Evolutionary conservation across 2,888 invertebrate genomes (phyloP).

Genomic region (Drosophila suboccidentalis): DNA sequence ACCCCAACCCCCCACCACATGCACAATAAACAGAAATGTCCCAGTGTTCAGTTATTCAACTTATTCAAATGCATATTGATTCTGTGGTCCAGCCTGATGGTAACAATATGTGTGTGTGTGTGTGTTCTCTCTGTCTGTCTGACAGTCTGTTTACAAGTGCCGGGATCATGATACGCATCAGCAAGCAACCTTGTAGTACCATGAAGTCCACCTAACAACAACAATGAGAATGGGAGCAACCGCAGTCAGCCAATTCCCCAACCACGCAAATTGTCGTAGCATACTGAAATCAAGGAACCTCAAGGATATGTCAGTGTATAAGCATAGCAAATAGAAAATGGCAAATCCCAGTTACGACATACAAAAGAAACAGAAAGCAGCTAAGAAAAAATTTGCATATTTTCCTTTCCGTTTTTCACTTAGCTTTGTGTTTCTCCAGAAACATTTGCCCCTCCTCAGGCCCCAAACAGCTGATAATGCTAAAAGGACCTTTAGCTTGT

Average conservation of each 20-base stretch:
- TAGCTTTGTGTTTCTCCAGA: slow-evolving; percentile 20
- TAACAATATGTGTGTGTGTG: slow-evolving; percentile 9
- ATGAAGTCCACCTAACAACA: slow-evolving; percentile 51
- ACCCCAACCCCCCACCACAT: background rate
- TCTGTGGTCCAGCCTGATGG: slow-evolving; percentile 63
- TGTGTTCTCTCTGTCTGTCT: slow-evolving; percentile 10
- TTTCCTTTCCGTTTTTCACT: slow-evolving; percentile 46
- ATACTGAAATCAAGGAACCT: slow-evolving; percentile 23
- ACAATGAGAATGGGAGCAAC: slow-evolving; percentile 15
- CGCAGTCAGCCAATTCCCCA: slow-evolving; percentile 33
- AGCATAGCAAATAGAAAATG: slow-evolving; percentile 44
- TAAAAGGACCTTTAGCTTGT: slow-evolving; percentile 64
- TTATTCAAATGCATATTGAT: slow-evolving; percentile 81
- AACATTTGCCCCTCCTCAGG: slow-evolving; percentile 28
- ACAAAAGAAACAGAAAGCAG: slow-evolving; percentile 47
- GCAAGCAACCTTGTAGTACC: slow-evolving; percentile 52
- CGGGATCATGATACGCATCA: slow-evolving; percentile 77
- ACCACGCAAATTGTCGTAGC: slow-evolving; percentile 47
- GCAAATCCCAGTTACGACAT: slow-evolving; percentile 53
- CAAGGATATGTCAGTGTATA: slow-evolving; percentile 17
- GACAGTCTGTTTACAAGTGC: slow-evolving; percentile 67
- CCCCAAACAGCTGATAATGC: slow-evolving; percentile 41
- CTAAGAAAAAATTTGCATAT: slow-evolving; percentile 67
- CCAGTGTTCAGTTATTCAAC: slow-evolving; percentile 31
- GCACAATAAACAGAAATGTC: slow-evolving; percentile 21